These are phyloP conservation scores for Eupithecia subumbrata DNA, from an alignment of 2,888 invertebrate species.

Conservation along the genomic window DNA sequence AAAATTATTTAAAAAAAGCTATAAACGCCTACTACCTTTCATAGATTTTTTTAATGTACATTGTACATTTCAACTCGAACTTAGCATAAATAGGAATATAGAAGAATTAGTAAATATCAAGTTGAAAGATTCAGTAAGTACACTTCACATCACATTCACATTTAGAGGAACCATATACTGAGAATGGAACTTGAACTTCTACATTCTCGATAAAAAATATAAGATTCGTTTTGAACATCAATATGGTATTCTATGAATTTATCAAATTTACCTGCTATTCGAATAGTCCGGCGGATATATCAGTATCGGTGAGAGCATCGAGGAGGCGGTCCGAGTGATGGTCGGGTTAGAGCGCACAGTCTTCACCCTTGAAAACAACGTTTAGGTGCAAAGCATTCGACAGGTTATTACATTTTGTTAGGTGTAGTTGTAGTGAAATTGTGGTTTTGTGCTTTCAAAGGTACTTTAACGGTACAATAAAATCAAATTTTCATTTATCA, in stretches of 20 bases:
- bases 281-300: conserved; percentile 82
- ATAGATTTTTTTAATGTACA: neutral
- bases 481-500: neutral
- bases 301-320: conserved; percentile 84
- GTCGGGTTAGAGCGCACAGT: conserved; percentile 83
- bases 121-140: neutral
- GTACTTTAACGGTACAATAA: neutral
- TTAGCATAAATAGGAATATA: neutral
- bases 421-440: conserved; percentile 43
- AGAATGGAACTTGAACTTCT: neutral
- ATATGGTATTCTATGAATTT: conserved; percentile 44
- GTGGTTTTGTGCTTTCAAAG: neutral
- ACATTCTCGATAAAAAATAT: neutral
- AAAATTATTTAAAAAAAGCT: neutral
- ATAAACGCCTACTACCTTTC: neutral
- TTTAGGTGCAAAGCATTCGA: conserved; percentile 77
- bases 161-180: neutral
- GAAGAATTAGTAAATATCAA: neutral
- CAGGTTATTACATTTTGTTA: conserved; percentile 56
- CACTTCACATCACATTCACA: neutral
- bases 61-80: neutral
- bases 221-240: neutral
- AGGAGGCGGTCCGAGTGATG: conserved; percentile 82
- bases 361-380: conserved; percentile 81
- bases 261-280: conserved; percentile 74